Percentiles rank a stretch among this genome's conserved stretches.
Evolutionary conservation across 1,140 invertebrate genomes (phyloP).

Genomic region (Neodiprion fabricii): DNA sequence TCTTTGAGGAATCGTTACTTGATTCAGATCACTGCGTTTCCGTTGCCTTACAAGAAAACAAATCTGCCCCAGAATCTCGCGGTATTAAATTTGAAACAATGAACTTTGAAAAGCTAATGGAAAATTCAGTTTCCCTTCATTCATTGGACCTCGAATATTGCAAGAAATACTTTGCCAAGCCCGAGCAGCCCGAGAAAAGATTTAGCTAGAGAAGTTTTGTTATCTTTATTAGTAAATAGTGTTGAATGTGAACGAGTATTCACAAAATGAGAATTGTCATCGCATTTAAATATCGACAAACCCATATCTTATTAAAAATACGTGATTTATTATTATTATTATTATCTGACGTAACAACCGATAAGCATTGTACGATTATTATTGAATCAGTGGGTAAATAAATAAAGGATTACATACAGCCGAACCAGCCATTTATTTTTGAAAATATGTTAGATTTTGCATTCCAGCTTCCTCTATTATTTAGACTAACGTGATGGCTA

Average conservation of each 20-base stretch:
- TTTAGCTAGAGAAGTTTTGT: too few relatives aligned
- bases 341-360: neutral
- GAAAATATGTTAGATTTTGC: too few relatives aligned
- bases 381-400: constrained; percentile 20
- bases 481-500: too few relatives aligned
- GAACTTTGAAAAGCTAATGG: constrained; percentile 65
- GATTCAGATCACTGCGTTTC: constrained; percentile 81
- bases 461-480: too few relatives aligned
- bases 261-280: too few relatives aligned
- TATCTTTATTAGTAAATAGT: too few relatives aligned
- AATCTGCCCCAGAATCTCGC: constrained; percentile 18
- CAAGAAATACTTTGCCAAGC: constrained; percentile 61
- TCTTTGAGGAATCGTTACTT: constrained; percentile 88
- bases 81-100: constrained; percentile 57
- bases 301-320: too few relatives aligned
- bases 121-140: constrained; percentile 61
- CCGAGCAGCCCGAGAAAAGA: constrained; percentile 40
- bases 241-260: too few relatives aligned
- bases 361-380: neutral
- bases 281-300: too few relatives aligned
- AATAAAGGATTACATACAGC: constrained; percentile 9
- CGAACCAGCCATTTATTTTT: too few relatives aligned
- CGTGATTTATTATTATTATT: too few relatives aligned
- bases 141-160: constrained; percentile 65
- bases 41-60: constrained; percentile 67